phyloP scores from a whole-genome alignment of 1,140 invertebrate species.

The Trypoxylus dichotomus region DNA sequence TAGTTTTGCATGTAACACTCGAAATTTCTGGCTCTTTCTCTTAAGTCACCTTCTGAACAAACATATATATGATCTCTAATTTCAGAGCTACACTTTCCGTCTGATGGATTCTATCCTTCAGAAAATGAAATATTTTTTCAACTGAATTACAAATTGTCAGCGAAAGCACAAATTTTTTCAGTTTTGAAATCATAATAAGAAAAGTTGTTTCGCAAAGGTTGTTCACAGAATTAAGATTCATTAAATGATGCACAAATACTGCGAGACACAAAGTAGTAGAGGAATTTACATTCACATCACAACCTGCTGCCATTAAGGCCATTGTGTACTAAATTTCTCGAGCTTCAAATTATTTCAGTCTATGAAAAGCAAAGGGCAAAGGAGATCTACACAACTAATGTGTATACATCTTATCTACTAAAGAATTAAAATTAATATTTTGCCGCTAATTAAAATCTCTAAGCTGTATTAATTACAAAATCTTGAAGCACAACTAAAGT shows the following conservation, averaged over 20 bases:
- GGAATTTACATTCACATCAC: background rate
- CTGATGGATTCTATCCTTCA: background rate
- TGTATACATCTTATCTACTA: background rate
- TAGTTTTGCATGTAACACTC: background rate
- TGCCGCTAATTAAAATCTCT: background rate
- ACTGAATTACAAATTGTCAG: background rate
- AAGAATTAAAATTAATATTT: background rate
- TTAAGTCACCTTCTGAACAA: background rate
- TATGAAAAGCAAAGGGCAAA: background rate
- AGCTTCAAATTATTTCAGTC: background rate
- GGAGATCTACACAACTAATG: background rate
- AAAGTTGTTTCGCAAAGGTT: background rate
- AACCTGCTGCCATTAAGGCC: background rate
- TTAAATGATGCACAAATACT: background rate
- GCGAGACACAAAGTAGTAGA: background rate
- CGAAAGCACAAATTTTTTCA: background rate
- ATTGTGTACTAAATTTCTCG: background rate
- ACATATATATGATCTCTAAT: background rate
- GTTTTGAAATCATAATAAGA: background rate
- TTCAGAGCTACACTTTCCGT: background rate
- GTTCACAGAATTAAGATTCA: background rate
- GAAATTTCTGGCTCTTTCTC: background rate
- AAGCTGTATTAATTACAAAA: background rate
- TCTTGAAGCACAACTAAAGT: background rate
- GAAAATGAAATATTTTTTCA: background rate